Evolutionary conservation across 1,140 invertebrate genomes (phyloP), one percentile per base, ranked within the genome.

Genomic region (Eurosta solidaginis): DNA sequence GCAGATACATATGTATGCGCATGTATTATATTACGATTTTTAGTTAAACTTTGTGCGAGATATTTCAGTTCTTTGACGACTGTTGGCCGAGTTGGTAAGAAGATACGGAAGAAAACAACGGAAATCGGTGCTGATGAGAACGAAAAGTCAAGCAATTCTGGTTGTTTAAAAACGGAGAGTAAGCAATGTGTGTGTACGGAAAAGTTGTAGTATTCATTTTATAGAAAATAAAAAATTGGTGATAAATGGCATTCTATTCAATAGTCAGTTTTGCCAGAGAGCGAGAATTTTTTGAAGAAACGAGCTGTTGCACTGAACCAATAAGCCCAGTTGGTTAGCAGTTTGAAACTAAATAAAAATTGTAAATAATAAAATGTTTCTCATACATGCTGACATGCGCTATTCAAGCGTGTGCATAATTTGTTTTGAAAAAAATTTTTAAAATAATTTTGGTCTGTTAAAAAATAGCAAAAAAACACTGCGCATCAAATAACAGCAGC

Each of bases 1-100:
- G n/a, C 27, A 17, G 27, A 29, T 4, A 2, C 33, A 20, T 10
- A 22, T 52, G 4, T 5, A n/a, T 14, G 20, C 9, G 33, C 12
- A 12, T 17, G 54, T 36, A 17, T 33, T 22, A 33, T 40, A 10
- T 40, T 40, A 40, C 59, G 59, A n/a, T 20, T 36, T 68, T 40
- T n/a, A 68, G 12, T 40, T 40, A 2, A 40, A 29, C n/a, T 68
- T 68, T 68, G 20, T 42, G 59, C 59, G 33, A 68, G 59, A 68
- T 33, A 68, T 68, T 68, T 68, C 59, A 68, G 59, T 68, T 68
- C 59, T 68, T 68, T 33, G 59, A 68, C 59, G 59, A 68, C 59
- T 36, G 59, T 68, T 36, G 59, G 59, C 33, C 59, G 59, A 40
- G 59, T 68, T 68, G 59, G 59, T 68, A 68, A 68, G 33, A 68